phyloP scores from a whole-genome alignment of 2,888 invertebrate genomes.

The Biston stratarius region DNA sequence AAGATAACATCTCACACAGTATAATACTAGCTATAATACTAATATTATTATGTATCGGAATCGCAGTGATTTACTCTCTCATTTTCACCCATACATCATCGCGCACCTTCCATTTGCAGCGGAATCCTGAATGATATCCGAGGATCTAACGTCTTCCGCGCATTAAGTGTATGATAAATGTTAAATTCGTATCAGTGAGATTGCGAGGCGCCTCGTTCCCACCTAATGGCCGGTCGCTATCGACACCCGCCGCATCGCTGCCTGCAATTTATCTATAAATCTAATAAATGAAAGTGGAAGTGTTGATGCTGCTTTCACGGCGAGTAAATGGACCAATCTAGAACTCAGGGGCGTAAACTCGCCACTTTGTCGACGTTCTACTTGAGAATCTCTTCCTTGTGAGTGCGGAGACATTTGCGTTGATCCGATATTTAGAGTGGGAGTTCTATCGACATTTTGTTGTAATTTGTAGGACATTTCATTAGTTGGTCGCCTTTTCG shows the following conservation, averaged over 20 bases:
- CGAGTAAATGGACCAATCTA: slow-evolving; percentile 20
- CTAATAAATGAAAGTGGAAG: slow-evolving; percentile 48
- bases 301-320: slow-evolving; percentile 42
- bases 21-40: slow-evolving; percentile 9
- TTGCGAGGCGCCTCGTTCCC: slow-evolving; percentile 41
- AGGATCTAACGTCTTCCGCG: slow-evolving; percentile 41
- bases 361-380: slow-evolving; percentile 7
- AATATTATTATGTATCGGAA: slow-evolving; percentile 24
- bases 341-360: slow-evolving; percentile 16
- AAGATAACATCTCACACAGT: slow-evolving; percentile 1
- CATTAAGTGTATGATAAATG: slow-evolving; percentile 49
- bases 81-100: slow-evolving; percentile 42
- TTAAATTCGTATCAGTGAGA: slow-evolving; percentile 43
- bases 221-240: slow-evolving; percentile 42
- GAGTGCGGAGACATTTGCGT: slow-evolving; percentile 1
- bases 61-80: slow-evolving; percentile 45
- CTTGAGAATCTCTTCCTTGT: slow-evolving; percentile 15
- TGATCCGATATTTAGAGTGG: not conserved
- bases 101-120: slow-evolving; percentile 28
- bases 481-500: not conserved
- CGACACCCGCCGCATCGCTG: slow-evolving; percentile 36
- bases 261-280: slow-evolving; percentile 48
- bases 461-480: not conserved
- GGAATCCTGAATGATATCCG: slow-evolving; percentile 42
- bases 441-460: not conserved